Conservation (phyloP, 2,888 invertebrate species). For the Eupsilia transversa region DNA sequence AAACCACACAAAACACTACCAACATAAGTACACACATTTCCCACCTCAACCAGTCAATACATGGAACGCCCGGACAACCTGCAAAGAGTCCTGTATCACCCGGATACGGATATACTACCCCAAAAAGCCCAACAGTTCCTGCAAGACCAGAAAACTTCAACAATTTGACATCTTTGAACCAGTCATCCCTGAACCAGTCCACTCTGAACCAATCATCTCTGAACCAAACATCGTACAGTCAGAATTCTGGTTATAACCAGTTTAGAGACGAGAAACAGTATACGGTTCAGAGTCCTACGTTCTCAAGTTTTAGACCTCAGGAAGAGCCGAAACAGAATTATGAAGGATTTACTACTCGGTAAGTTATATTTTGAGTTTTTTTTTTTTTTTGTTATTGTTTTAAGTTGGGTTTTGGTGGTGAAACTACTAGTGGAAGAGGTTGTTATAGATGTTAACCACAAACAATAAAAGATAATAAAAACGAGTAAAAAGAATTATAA, state of each 20-base stretch:
- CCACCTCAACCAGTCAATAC: conserved; percentile 80
- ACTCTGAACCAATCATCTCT: conserved; percentile 64
- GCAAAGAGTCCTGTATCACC: conserved; percentile 61
- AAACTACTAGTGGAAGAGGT: neutral
- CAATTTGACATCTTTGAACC: conserved; percentile 41
- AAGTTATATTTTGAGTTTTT: conserved; percentile 65
- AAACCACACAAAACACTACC: conserved; percentile 58
- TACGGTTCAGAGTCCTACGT: conserved; percentile 82
- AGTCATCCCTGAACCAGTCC: conserved; percentile 41
- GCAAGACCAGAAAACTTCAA: conserved; percentile 38
- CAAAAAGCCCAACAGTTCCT: conserved; percentile 59
- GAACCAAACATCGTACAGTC: conserved; percentile 60
- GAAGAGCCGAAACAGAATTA: conserved; percentile 89
- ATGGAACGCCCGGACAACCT: conserved; percentile 70
- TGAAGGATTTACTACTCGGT: conserved; percentile 93
- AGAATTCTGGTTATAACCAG: conserved; percentile 68
- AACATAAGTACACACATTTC: conserved; percentile 77
- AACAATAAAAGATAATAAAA: neutral
- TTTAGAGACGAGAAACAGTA: conserved; percentile 79
- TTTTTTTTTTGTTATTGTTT: neutral
- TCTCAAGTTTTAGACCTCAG: conserved; percentile 86
- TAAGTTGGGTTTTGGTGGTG: conserved; percentile 40
- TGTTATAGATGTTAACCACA: neutral
- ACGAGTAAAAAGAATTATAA: neutral
- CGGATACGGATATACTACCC: conserved; percentile 58